Evolutionary conservation across 2,113 vertebrate species (phyloP).

Genomic region (Chamaetylas fuelleborni): DNA sequence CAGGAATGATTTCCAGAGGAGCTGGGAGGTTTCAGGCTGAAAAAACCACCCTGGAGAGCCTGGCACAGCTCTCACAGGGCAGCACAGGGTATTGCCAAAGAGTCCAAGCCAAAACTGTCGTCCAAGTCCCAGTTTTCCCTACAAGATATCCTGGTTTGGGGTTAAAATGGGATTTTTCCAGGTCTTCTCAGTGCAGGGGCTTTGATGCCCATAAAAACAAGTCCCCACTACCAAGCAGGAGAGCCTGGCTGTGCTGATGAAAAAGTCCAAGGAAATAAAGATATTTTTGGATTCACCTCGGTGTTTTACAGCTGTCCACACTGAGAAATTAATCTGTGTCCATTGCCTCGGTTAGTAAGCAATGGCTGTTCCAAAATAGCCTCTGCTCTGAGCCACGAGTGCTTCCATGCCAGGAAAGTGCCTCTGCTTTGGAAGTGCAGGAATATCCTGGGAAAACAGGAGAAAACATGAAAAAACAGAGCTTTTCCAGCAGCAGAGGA

Average conservation of each 20-base stretch:
- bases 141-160: background rate
- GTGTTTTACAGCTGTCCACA: background rate
- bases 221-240: fast-evolving
- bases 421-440: background rate
- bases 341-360: background rate
- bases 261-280: background rate
- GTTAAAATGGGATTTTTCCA: background rate
- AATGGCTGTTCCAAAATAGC: constrained; percentile 17
- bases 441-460: background rate
- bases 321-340: background rate
- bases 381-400: background rate
- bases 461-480: background rate
- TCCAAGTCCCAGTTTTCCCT: background rate
- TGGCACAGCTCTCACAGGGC: background rate
- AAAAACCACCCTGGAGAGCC: background rate
- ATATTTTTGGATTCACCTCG: background rate
- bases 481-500: background rate
- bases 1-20: fast-evolving
- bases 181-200: background rate
- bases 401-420: background rate
- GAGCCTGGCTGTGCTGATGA: background rate
- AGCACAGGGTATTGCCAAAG: background rate
- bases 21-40: background rate
- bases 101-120: background rate
- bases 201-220: background rate